These are phyloP conservation scores for Eilema depressum DNA, from an alignment of 2,888 invertebrate species.

Conservation along the genomic window DNA sequence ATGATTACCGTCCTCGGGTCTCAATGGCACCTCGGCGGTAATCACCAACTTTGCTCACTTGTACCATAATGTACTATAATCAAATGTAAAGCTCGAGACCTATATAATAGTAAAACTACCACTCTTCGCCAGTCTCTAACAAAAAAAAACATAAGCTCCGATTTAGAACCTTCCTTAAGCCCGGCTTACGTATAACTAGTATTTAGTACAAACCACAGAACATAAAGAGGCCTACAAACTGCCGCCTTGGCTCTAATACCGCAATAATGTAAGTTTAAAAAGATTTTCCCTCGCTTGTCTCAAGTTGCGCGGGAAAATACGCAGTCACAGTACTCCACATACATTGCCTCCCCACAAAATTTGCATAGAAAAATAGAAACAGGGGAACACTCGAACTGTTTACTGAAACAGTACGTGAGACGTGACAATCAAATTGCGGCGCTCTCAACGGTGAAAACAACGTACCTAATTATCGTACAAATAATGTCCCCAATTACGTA, in stretches of 20 bases:
- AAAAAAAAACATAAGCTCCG: not conserved
- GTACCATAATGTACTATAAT: too few species aligned
- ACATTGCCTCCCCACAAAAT: slow-evolving; percentile 23
- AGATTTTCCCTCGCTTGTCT: slow-evolving; percentile 17
- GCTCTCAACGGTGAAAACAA: slow-evolving; percentile 7
- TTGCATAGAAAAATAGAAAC: slow-evolving; percentile 30
- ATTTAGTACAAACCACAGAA: not conserved
- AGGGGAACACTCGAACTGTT: slow-evolving; percentile 15
- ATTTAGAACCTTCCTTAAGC: not conserved
- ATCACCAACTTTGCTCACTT: too few species aligned
- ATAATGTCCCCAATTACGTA: slow-evolving; percentile 19
- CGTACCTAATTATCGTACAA: slow-evolving; percentile 1
- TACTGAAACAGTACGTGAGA: slow-evolving; percentile 11
- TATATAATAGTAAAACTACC: not conserved
- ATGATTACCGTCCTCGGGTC: too few species aligned
- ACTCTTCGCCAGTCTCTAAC: not conserved
- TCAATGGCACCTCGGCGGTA: too few species aligned
- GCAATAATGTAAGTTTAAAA: slow-evolving; percentile 17
- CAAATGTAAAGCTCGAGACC: too few species aligned
- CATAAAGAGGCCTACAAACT: slow-evolving; percentile 1
- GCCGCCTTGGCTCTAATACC: not conserved
- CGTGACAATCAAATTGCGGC: slow-evolving; percentile 2
- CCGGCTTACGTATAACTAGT: not conserved
- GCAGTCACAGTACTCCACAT: slow-evolving; percentile 6
- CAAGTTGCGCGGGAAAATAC: slow-evolving; percentile 32